phyloP scores from a whole-genome alignment of 1,140 invertebrate species.

The Aphidius ervi region DNA sequence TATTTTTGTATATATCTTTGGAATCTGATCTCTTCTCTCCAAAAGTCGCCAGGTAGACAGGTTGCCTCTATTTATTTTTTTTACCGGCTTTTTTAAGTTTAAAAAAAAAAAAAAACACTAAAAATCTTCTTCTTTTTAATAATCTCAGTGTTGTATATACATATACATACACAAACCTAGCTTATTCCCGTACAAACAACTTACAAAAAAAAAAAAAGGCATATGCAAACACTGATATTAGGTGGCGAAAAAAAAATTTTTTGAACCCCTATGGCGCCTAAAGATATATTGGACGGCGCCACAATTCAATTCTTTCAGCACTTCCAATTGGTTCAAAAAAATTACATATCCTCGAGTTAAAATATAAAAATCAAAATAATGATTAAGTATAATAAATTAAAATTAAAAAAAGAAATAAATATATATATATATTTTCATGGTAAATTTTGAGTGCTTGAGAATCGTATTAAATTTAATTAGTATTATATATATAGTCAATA shows the following conservation, averaged over 20 bases:
- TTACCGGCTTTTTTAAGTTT: too few species aligned
- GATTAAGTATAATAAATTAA: neutral
- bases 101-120: too few species aligned
- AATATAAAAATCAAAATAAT: too few species aligned
- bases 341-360: neutral
- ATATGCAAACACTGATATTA: slow-evolving; percentile 15
- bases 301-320: slow-evolving; percentile 12
- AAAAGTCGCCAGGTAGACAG: slow-evolving; percentile 25
- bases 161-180: slow-evolving; percentile 14
- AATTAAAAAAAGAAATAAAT: too few species aligned
- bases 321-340: neutral
- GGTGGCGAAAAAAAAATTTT: slow-evolving; percentile 37
- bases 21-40: slow-evolving; percentile 33
- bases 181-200: slow-evolving; percentile 1
- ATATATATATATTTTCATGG: too few species aligned
- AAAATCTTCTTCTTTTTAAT: too few species aligned
- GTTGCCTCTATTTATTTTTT: neutral
- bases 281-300: slow-evolving; percentile 37
- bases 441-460: too few species aligned
- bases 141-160: too few species aligned
- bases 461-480: slow-evolving; percentile 13
- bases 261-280: slow-evolving; percentile 35
- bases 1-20: slow-evolving; percentile 23
- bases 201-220: neutral
- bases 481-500: neutral